Conservation (phyloP, 2,113 vertebrate species). For the Nycticebus coucang region DNA sequence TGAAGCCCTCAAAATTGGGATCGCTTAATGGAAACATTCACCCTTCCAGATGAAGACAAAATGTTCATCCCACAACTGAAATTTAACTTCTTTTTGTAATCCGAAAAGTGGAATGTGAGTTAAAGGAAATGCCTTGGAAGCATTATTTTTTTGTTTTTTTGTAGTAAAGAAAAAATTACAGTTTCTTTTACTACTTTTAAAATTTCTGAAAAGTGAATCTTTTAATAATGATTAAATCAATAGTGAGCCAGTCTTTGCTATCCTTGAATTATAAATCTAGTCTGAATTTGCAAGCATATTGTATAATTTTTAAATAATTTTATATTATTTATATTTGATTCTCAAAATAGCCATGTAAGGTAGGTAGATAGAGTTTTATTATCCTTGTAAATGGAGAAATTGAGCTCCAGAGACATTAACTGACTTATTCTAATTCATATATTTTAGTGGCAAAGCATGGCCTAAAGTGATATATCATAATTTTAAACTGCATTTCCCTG, state of each 20-base stretch:
- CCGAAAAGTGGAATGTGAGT: conserved; percentile 50
- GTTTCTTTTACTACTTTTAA: conserved; percentile 31
- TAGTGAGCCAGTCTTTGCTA: background rate
- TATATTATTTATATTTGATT: background rate
- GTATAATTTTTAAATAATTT: background rate
- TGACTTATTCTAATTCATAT: background rate
- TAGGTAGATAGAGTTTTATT: background rate
- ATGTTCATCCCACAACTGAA: conserved; percentile 68
- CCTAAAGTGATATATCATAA: background rate
- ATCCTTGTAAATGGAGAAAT: background rate
- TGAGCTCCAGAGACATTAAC: background rate
- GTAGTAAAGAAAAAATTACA: background rate
- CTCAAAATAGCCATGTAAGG: background rate
- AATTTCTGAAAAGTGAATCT: background rate
- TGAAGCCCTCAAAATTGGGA: conserved; percentile 63
- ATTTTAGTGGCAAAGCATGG: background rate
- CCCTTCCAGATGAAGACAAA: conserved; percentile 69
- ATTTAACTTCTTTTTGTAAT: conserved; percentile 41
- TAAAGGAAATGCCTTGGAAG: conserved; percentile 42
- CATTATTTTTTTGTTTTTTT: background rate
- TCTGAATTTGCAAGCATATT: background rate
- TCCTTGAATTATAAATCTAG: background rate
- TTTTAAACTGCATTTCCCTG: background rate
- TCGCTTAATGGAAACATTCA: conserved; percentile 65
- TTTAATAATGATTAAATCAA: conserved; percentile 47